Percentiles rank a stretch among this genome's conserved stretches.
phyloP scores from a whole-genome alignment of 2,797 vertebrate genomes.

The Miichthys miiuy region DNA sequence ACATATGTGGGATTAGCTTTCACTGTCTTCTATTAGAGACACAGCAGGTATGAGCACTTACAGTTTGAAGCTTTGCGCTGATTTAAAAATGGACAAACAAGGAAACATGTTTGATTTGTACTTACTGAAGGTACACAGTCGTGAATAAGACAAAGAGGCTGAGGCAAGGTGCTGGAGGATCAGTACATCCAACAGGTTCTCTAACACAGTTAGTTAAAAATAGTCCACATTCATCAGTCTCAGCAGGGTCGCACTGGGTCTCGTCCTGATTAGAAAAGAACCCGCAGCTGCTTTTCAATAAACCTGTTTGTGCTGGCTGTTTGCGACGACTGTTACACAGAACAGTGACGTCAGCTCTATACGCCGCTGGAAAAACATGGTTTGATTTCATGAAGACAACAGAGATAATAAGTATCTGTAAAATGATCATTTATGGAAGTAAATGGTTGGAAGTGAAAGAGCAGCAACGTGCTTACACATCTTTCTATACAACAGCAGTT shows the following conservation, averaged over 20 bases:
- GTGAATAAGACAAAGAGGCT: neutral
- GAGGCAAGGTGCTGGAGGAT: neutral
- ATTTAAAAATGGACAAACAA: neutral
- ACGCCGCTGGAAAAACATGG: too few species aligned
- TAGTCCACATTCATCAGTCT: conserved; percentile 14
- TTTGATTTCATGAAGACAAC: too few species aligned
- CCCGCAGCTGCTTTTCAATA: neutral
- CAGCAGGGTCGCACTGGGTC: neutral
- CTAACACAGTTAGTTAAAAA: conserved; percentile 20
- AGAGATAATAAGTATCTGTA: too few species aligned
- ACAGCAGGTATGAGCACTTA: neutral
- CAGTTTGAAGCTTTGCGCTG: neutral
- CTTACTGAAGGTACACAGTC: neutral
- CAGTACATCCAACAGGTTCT: conserved; percentile 33
- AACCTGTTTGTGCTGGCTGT: neutral
- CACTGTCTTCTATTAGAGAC: neutral
- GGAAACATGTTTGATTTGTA: neutral
- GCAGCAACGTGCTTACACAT: too few species aligned
- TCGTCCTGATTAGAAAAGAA: neutral
- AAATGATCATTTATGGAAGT: too few species aligned
- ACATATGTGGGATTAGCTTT: neutral
- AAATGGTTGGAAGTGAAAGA: too few species aligned
- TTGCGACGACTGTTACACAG: too few species aligned
- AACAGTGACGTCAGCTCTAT: too few species aligned
- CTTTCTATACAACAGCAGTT: too few species aligned